phyloP scores from a whole-genome alignment of 2,113 vertebrate species.

The Sphaerodactylus townsendi region DNA sequence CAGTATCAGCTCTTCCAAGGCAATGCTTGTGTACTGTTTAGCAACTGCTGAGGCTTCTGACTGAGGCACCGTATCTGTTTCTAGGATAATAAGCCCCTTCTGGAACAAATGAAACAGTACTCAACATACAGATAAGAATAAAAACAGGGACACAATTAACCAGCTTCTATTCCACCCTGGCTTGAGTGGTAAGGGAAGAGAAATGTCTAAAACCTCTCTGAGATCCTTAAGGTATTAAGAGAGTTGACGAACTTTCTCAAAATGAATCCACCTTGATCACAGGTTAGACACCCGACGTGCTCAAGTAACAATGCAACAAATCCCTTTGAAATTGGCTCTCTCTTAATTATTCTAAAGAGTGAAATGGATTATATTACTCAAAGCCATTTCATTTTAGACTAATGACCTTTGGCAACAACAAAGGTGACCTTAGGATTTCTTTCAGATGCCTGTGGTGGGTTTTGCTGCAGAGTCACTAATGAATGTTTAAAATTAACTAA shows the following conservation, averaged over 20 bases:
- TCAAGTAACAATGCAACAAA: constrained; percentile 12
- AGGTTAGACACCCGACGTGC: constrained; percentile 11
- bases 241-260: constrained; percentile 1
- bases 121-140: neutral
- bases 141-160: neutral
- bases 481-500: neutral
- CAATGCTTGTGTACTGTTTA: neutral
- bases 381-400: neutral
- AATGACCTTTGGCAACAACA: neutral
- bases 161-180: neutral
- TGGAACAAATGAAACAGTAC: no score
- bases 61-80: neutral
- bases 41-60: neutral
- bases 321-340: constrained; percentile 1
- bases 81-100: neutral
- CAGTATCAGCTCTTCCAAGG: neutral
- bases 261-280: constrained; percentile 1
- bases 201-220: neutral
- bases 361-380: neutral
- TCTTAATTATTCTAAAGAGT: constrained; percentile 18
- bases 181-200: neutral
- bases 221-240: neutral
- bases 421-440: neutral
- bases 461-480: neutral
- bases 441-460: neutral